Percentiles rank a stretch among this genome's conserved stretches.
Evolutionary conservation across 2,797 vertebrate genomes (phyloP).

Genomic region (Sphaeramia orbicularis): DNA sequence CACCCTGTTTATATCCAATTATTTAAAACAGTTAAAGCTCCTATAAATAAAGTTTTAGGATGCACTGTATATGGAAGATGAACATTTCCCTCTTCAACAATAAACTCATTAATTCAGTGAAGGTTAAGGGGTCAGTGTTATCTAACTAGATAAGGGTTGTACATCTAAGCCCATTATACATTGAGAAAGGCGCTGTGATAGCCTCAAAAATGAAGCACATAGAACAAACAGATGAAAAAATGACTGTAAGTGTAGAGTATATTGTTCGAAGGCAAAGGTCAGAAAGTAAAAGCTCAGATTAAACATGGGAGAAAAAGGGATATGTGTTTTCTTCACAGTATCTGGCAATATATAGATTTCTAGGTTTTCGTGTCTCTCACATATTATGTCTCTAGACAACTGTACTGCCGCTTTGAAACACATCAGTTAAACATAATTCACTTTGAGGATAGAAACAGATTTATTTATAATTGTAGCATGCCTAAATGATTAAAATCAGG

Average conservation of each 20-base stretch:
- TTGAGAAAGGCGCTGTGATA: not conserved
- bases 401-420: not conserved
- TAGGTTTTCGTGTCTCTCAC: not conserved
- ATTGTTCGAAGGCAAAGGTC: not conserved
- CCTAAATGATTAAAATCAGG: slow-evolving; percentile 5
- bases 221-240: slow-evolving; percentile 16
- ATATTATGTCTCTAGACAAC: slow-evolving; percentile 1
- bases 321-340: not conserved
- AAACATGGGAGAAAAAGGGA: not conserved
- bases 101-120: slow-evolving; percentile 22
- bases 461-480: slow-evolving; percentile 10
- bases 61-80: not conserved
- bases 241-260: not conserved
- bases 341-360: not conserved
- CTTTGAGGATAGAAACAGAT: slow-evolving; percentile 19
- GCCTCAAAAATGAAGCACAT: not conserved
- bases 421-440: slow-evolving; percentile 24
- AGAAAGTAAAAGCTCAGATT: slow-evolving; percentile 3
- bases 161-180: not conserved
- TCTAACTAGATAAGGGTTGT: slow-evolving; percentile 18
- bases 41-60: not conserved
- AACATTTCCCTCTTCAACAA: slow-evolving; percentile 8
- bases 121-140: slow-evolving; percentile 30
- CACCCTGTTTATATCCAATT: not conserved
- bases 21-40: slow-evolving; percentile 3